Conservation (phyloP, 2,113 vertebrate species). For the Anoura caudifer region DNA sequence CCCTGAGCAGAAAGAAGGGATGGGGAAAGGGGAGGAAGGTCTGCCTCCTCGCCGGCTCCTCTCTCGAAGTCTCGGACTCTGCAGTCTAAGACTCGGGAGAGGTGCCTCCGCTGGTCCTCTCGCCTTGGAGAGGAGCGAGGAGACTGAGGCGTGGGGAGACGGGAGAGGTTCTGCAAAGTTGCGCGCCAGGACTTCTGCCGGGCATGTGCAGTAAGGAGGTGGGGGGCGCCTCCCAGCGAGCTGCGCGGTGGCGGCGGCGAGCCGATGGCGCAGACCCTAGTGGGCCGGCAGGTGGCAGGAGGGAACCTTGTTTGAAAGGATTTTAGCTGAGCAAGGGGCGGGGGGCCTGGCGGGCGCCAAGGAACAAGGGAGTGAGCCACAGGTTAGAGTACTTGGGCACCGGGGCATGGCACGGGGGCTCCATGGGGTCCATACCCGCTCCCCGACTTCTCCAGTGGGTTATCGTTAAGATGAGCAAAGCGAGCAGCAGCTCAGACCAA, state of each 20-base stretch:
- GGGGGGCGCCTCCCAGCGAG: conserved; percentile 52
- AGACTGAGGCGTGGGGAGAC: conserved; percentile 60
- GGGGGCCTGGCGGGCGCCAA: background rate
- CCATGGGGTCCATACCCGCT: background rate
- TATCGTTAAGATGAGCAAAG: background rate
- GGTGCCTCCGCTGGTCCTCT: conserved; percentile 65
- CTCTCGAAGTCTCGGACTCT: conserved; percentile 53
- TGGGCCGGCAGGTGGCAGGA: conserved; percentile 75
- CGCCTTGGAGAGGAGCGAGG: conserved; percentile 62
- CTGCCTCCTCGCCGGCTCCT: conserved; percentile 9
- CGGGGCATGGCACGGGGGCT: background rate
- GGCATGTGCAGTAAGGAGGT: conserved; percentile 72
- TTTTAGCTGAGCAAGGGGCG: background rate
- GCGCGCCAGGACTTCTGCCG: conserved; percentile 71
- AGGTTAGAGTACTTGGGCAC: background rate
- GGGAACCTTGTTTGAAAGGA: conserved; percentile 70
- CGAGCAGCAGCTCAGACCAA: background rate
- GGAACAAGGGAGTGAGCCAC: background rate
- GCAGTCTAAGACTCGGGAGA: conserved; percentile 55
- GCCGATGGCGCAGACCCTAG: conserved; percentile 49
- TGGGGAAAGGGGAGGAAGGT: background rate
- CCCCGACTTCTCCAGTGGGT: background rate
- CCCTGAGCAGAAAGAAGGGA: background rate
- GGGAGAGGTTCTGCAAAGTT: conserved; percentile 64
- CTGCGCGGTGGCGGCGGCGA: background rate